Conservation (phyloP, 2,113 vertebrate genomes). For the Pachyramphus minor region DNA sequence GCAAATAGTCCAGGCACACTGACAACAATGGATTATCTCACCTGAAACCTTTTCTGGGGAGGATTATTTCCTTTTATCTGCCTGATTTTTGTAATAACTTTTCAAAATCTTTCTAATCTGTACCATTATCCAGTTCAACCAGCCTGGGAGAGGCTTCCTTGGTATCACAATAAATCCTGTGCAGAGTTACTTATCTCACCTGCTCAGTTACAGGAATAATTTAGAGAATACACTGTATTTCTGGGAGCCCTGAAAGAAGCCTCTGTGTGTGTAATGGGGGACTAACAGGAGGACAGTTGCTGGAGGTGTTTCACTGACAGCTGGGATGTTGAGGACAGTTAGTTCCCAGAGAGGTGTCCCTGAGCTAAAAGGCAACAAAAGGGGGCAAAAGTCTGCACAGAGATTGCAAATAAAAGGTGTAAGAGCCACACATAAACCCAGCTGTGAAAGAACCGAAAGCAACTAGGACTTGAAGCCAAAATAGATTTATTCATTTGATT, state of each 20-base stretch:
- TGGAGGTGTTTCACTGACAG: neutral
- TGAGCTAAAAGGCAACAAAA: neutral
- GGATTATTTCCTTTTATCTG: neutral
- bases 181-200: neutral
- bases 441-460: neutral
- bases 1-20: neutral
- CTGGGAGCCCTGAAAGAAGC: neutral
- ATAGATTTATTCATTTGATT: neutral
- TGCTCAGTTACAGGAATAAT: neutral
- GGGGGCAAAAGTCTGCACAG: neutral
- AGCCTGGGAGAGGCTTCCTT: neutral
- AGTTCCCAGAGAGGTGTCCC: neutral
- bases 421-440: neutral
- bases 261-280: neutral
- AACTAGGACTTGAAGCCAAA: neutral
- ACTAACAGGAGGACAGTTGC: neutral
- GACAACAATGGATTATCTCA: neutral
- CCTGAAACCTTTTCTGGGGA: neutral
- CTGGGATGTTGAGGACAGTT: neutral
- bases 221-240: accelerated
- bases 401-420: neutral
- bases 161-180: neutral
- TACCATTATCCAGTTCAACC: neutral
- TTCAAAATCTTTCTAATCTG: neutral
- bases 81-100: neutral